A percentile compares a stretch with the other conserved stretches of the same genome.
phyloP scores from a whole-genome alignment of 53 echinoderm and acorn worm species.

The Actinopyga echinites region DNA sequence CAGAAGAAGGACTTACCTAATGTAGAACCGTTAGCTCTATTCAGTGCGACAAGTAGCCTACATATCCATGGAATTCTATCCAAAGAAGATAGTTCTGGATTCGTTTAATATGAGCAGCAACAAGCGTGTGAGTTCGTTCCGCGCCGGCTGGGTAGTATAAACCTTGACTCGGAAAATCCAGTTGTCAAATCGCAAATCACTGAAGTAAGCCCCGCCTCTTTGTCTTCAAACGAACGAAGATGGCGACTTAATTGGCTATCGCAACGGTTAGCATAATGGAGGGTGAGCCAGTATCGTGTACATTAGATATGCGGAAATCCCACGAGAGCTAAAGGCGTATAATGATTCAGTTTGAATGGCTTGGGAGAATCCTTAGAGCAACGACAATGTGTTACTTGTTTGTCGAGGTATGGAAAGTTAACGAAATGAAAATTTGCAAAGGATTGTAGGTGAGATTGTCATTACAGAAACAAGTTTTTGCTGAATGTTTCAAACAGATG shows the following conservation, averaged over 20 bases:
- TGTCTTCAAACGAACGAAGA: slow-evolving; percentile 28
- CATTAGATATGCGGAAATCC: slow-evolving; percentile 39
- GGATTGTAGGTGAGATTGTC: too few relatives aligned
- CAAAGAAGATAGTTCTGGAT: slow-evolving; percentile 8
- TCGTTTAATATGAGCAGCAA: slow-evolving; percentile 33
- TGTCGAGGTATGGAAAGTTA: too few relatives aligned
- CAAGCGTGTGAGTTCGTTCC: slow-evolving; percentile 14
- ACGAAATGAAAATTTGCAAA: too few relatives aligned
- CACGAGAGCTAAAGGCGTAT: background rate
- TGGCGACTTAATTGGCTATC: slow-evolving; percentile 48
- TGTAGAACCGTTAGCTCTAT: too few relatives aligned
- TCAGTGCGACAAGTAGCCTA: slow-evolving; percentile 17
- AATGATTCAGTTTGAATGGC: slow-evolving; percentile 9
- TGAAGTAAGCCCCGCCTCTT: slow-evolving; percentile 22
- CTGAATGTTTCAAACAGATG: too few relatives aligned
- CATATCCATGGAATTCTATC: slow-evolving; percentile 36
- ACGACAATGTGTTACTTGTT: too few relatives aligned
- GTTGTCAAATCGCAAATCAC: slow-evolving; percentile 37
- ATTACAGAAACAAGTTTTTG: too few relatives aligned
- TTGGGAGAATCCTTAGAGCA: too few relatives aligned
- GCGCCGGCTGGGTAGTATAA: slow-evolving; percentile 35
- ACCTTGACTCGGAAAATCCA: slow-evolving; percentile 25
- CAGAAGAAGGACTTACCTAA: too few relatives aligned
- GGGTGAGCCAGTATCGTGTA: slow-evolving; percentile 8
- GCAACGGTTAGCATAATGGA: slow-evolving; percentile 29